Evolutionary conservation across 1,140 invertebrate species (phyloP).

Genomic region (Contarinia nasturtii): DNA sequence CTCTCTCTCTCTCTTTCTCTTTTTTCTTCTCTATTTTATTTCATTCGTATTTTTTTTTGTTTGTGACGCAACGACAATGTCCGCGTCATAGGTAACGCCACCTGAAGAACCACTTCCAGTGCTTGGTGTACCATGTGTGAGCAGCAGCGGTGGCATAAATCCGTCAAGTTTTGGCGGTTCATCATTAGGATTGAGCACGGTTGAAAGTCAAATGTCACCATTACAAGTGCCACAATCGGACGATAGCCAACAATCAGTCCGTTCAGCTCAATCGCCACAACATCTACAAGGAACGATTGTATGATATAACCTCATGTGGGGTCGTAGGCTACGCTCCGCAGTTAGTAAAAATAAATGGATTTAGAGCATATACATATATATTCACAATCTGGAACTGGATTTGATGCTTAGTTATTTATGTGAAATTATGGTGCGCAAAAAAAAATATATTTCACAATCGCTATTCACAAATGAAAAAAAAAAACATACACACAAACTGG

Average conservation of each 20-base stretch:
- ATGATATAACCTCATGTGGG: conserved; percentile 84
- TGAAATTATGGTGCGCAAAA: too few relatives aligned
- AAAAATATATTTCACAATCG: too few relatives aligned
- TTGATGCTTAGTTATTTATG: too few relatives aligned
- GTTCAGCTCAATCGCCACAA: conserved; percentile 40
- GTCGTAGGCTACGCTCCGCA: conserved; percentile 38
- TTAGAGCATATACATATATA: neutral
- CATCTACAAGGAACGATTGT: conserved; percentile 73
- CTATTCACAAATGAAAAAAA: too few relatives aligned
- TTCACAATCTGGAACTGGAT: too few relatives aligned
- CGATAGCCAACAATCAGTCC: conserved; percentile 13
- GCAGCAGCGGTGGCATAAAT: conserved; percentile 22
- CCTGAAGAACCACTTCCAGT: conserved; percentile 48
- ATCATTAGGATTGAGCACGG: conserved; percentile 2
- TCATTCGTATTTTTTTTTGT: too few relatives aligned
- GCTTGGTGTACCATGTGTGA: conserved; percentile 27
- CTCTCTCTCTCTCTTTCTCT: too few relatives aligned
- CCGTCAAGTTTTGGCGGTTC: conserved; percentile 18
- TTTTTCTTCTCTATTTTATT: too few relatives aligned
- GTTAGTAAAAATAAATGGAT: conserved; percentile 13
- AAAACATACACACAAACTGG: too few relatives aligned
- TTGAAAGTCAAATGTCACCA: conserved; percentile 7
- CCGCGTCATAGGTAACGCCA: conserved; percentile 26
- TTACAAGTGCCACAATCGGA: conserved; percentile 7
- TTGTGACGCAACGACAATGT: neutral